A percentile compares a stretch with the other conserved stretches of the same genome.
These are phyloP conservation scores for Polietes domitor DNA, from an alignment of 2,888 invertebrate species.

Conservation along the genomic window DNA sequence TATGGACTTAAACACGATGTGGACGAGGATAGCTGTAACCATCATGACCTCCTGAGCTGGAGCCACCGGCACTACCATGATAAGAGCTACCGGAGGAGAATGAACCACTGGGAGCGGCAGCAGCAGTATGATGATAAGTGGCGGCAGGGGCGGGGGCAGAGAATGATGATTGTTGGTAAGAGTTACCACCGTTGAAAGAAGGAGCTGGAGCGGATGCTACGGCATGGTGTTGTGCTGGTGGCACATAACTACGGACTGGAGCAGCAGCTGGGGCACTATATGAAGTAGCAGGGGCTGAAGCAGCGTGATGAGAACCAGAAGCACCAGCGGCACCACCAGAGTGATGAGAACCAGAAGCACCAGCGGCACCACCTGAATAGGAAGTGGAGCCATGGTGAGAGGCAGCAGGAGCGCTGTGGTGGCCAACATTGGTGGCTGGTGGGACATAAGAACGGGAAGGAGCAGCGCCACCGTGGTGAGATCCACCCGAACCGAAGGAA, in stretches of 20 bases:
- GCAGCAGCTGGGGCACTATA: neutral
- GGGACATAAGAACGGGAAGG: slow-evolving; percentile 34
- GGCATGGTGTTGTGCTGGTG: neutral
- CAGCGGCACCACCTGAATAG: neutral
- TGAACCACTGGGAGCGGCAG: neutral
- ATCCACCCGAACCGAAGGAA: neutral
- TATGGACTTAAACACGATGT: neutral
- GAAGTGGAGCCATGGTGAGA: neutral
- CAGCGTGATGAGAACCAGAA: neutral
- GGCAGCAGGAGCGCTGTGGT: neutral
- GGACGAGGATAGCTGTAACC: slow-evolving; percentile 54
- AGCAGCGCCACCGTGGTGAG: neutral
- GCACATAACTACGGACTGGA: neutral
- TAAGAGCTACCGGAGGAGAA: slow-evolving; percentile 18
- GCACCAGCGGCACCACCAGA: neutral
- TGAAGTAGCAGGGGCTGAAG: neutral
- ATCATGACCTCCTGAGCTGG: neutral
- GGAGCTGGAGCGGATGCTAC: slow-evolving; percentile 28
- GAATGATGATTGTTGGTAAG: neutral
- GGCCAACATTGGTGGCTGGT: neutral
- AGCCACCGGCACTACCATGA: neutral
- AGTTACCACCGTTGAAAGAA: neutral
- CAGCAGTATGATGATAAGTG: neutral
- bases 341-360: neutral
- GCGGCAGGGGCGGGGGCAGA: neutral